phyloP scores from a whole-genome alignment of 1,140 invertebrate species.

The Drosophila sproati region DNA sequence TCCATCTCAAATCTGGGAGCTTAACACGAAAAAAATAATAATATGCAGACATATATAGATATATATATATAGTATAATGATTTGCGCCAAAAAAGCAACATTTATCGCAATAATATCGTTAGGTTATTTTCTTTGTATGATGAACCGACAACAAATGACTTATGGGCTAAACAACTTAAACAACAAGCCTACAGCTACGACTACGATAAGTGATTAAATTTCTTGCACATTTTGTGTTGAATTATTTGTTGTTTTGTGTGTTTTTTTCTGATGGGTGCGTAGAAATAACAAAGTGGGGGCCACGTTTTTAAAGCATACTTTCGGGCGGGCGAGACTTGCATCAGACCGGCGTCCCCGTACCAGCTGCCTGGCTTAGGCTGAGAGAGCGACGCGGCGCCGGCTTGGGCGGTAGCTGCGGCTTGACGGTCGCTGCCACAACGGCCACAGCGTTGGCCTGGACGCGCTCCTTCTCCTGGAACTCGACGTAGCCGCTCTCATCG shows the following conservation, averaged over 20 bases:
- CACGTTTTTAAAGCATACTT: conserved; percentile 64
- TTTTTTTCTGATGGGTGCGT: conserved; percentile 57
- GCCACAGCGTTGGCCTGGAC: conserved; percentile 19
- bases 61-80: conserved; percentile 4
- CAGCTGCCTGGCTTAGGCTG: conserved; percentile 34
- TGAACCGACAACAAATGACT: conserved; percentile 77
- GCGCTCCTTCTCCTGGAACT: conserved; percentile 82
- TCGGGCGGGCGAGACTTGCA: conserved; percentile 8
- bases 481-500: conserved; percentile 87
- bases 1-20: conserved; percentile 5
- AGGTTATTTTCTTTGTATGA: conserved; percentile 61
- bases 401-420: conserved; percentile 76
- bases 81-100: conserved; percentile 29
- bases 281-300: conserved; percentile 71
- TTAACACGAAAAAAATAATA: conserved; percentile 20
- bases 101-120: conserved; percentile 65
- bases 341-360: conserved; percentile 36
- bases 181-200: conserved; percentile 44
- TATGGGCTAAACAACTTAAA: conserved; percentile 40
- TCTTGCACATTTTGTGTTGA: conserved; percentile 54
- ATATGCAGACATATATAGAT: neutral
- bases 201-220: conserved; percentile 62
- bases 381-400: conserved; percentile 72
- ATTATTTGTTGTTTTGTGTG: neutral
- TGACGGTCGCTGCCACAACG: conserved; percentile 28